phyloP scores from a whole-genome alignment of 2,797 vertebrate species.

The Micrastur ruficollis region DNA sequence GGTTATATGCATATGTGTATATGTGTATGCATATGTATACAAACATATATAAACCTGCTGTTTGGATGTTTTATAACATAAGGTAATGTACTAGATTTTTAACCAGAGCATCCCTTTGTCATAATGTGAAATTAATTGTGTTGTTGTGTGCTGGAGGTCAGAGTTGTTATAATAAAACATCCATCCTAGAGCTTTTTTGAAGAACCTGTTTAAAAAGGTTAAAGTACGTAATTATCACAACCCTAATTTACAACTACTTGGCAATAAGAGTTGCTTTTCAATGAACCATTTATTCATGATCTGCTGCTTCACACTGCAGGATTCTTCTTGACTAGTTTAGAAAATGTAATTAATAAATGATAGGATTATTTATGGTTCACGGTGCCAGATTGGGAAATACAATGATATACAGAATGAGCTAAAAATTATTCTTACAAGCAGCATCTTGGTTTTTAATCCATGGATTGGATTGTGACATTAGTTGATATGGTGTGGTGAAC shows the following conservation, averaged over 20 bases:
- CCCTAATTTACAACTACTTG: conserved; percentile 76
- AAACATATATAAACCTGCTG: not conserved
- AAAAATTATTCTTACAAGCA: conserved; percentile 62
- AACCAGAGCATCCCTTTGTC: conserved; percentile 67
- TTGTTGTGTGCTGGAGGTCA: conserved; percentile 70
- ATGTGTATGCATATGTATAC: not conserved
- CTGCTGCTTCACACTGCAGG: conserved; percentile 70
- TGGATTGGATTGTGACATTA: conserved; percentile 53
- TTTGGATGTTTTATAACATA: conserved; percentile 18
- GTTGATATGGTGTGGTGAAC: conserved; percentile 53
- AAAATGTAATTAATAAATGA: conserved; percentile 81
- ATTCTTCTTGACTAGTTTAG: conserved; percentile 77
- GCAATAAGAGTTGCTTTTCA: conserved; percentile 78
- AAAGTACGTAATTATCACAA: conserved; percentile 79
- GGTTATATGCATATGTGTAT: not conserved
- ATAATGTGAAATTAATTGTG: conserved; percentile 71
- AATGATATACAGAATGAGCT: conserved; percentile 70
- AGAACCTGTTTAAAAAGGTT: conserved; percentile 78
- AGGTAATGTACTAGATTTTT: not conserved
- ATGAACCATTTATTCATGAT: conserved; percentile 77
- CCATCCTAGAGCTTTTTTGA: conserved; percentile 75
- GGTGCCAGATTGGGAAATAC: conserved; percentile 75
- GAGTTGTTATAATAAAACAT: conserved; percentile 75
- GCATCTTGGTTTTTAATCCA: conserved; percentile 66
- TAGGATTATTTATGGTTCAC: conserved; percentile 82